Percentiles rank a stretch among this genome's conserved stretches.
Conservation (phyloP, 2,113 vertebrate genomes). For the Nansenia antarctica region DNA sequence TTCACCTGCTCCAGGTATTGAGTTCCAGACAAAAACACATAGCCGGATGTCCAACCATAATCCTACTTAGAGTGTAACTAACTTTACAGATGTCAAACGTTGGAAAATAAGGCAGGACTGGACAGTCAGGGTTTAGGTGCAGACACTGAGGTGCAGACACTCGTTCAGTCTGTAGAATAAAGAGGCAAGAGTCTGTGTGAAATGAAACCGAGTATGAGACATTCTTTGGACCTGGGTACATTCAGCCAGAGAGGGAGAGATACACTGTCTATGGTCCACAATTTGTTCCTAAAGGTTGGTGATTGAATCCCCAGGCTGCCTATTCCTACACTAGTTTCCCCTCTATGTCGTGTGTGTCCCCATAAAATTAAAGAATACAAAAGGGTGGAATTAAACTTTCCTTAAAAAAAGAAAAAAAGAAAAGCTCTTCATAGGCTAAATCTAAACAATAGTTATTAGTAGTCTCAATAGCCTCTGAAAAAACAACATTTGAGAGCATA, state of each 20-base stretch:
- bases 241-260: not conserved
- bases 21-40: constrained; percentile 32
- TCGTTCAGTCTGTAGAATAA: not conserved
- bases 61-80: constrained; percentile 18
- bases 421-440: not conserved
- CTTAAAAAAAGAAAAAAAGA: too few relatives aligned
- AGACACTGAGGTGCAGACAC: not conserved
- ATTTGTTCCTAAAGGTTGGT: too few relatives aligned
- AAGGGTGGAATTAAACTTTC: too few relatives aligned
- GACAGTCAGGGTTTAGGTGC: not conserved
- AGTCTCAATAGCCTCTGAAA: too few relatives aligned
- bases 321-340: too few relatives aligned
- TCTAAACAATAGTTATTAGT: not conserved
- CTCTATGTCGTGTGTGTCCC: too few relatives aligned
- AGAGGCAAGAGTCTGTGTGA: not conserved
- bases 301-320: too few relatives aligned
- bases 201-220: not conserved
- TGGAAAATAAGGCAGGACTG: not conserved
- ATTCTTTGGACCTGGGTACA: not conserved
- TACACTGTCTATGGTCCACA: too few relatives aligned
- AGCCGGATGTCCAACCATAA: not conserved
- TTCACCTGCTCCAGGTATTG: constrained; percentile 13
- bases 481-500: not conserved
- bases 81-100: constrained; percentile 27
- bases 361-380: too few relatives aligned